A percentile compares a stretch with the other conserved stretches of the same genome.
Evolutionary conservation across 2,888 invertebrate genomes (phyloP).

Genomic region (Nephrotoma appendiculata): DNA sequence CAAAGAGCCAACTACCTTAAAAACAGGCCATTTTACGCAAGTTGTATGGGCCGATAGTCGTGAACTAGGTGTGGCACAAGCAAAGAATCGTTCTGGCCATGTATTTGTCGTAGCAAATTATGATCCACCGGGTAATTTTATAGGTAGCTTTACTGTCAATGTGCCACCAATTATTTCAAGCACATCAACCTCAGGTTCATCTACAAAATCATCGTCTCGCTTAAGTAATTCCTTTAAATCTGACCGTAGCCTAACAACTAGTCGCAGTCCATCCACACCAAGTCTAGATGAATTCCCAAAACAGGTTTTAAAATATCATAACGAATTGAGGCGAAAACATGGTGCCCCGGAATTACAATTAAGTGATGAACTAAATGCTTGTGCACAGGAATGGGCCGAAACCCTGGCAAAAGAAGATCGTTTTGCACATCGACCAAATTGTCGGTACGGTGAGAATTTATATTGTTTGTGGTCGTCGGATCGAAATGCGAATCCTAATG

Average conservation of each 20-base stretch:
- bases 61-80: constrained; percentile 60
- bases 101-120: constrained; percentile 80
- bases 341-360: constrained; percentile 39
- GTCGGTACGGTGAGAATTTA: constrained; percentile 46
- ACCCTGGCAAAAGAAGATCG: constrained; percentile 46
- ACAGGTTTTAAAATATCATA: constrained; percentile 41
- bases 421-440: constrained; percentile 49
- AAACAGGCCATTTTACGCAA: constrained; percentile 69
- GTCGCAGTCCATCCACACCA: neutral
- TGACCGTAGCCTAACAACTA: neutral
- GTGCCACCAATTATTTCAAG: constrained; percentile 43
- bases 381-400: constrained; percentile 57
- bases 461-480: constrained; percentile 41
- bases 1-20: constrained; percentile 45
- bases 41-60: constrained; percentile 62
- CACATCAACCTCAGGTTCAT: constrained; percentile 15
- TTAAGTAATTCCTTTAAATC: neutral
- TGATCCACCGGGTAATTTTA: constrained; percentile 74
- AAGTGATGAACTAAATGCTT: constrained; percentile 45
- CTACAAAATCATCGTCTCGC: neutral
- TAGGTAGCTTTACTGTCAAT: constrained; percentile 59
- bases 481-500: constrained; percentile 34
- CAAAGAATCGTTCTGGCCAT: constrained; percentile 49
- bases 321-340: constrained; percentile 45
- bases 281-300: constrained; percentile 26